phyloP scores from a whole-genome alignment of 2,113 vertebrate genomes.

The Bubo bubo region DNA sequence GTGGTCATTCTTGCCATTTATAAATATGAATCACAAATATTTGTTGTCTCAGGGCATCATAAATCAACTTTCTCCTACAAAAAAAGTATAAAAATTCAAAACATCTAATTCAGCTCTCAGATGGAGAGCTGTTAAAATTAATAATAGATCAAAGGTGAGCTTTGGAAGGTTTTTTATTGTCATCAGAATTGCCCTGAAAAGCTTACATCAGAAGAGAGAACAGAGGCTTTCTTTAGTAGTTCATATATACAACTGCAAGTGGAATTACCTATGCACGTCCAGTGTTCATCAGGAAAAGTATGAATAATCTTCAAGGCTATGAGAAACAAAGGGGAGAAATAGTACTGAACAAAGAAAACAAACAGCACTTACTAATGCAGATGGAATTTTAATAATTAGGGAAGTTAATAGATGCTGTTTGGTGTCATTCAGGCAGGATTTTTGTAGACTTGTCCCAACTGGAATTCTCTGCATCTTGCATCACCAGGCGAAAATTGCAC shows the following conservation, averaged over 20 bases:
- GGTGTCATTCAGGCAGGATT: background rate
- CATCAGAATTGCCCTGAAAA: background rate
- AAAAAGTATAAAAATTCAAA: background rate
- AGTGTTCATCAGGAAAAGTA: background rate
- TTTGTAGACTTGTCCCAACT: background rate
- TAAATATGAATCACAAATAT: conserved; percentile 43
- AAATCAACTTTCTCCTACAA: conserved; percentile 1
- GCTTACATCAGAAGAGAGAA: background rate
- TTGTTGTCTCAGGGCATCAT: background rate
- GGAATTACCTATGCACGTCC: background rate
- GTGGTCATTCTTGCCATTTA: conserved; percentile 15
- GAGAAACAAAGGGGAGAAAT: background rate
- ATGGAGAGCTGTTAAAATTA: background rate
- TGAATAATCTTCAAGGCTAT: background rate
- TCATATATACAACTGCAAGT: background rate
- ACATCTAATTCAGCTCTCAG: background rate
- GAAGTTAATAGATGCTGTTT: background rate
- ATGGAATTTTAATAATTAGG: background rate
- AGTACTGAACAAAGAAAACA: background rate
- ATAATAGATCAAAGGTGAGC: background rate
- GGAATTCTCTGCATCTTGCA: background rate
- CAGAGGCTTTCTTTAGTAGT: background rate
- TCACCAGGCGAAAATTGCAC: background rate
- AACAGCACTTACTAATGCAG: background rate
- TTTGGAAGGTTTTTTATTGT: conserved; percentile 10